Percentiles rank a stretch among this genome's conserved stretches.
Evolutionary conservation across 2,888 invertebrate species (phyloP).

Genomic region (Tigriopus californicus): DNA sequence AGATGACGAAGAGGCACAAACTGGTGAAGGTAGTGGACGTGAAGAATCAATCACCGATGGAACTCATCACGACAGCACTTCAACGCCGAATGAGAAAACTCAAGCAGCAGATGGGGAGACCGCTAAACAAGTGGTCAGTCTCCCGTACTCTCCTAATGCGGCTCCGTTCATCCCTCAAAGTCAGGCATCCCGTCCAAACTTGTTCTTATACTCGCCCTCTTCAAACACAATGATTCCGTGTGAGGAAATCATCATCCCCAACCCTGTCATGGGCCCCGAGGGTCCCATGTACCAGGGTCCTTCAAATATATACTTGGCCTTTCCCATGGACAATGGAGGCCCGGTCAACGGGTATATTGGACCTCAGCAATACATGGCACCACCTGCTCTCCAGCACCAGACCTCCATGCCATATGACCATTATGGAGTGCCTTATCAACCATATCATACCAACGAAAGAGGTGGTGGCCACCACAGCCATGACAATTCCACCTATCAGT

Average conservation of each 20-base stretch:
- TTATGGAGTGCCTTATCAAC: neutral
- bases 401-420: neutral
- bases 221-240: constrained; percentile 14
- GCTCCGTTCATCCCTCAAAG: neutral
- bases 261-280: neutral
- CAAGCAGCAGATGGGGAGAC: neutral
- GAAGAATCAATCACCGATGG: neutral
- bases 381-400: neutral
- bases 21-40: neutral
- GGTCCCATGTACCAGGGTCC: neutral
- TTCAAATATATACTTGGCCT: constrained; percentile 6
- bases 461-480: neutral
- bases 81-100: constrained; percentile 21
- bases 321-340: constrained; percentile 8
- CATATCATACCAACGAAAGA: neutral
- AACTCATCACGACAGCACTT: constrained; percentile 24
- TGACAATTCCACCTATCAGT: no score
- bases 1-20: constrained; percentile 23
- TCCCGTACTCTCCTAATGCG: neutral
- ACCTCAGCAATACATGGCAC: neutral
- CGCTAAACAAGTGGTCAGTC: neutral
- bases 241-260: constrained; percentile 7
- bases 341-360: neutral
- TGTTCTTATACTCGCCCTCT: constrained; percentile 11
- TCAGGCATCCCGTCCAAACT: constrained; percentile 4